Evolutionary conservation across 2,797 vertebrate species (phyloP), one percentile per base, ranked within the genome.

Genomic region (Schizopygopsis malacanthus): DNA sequence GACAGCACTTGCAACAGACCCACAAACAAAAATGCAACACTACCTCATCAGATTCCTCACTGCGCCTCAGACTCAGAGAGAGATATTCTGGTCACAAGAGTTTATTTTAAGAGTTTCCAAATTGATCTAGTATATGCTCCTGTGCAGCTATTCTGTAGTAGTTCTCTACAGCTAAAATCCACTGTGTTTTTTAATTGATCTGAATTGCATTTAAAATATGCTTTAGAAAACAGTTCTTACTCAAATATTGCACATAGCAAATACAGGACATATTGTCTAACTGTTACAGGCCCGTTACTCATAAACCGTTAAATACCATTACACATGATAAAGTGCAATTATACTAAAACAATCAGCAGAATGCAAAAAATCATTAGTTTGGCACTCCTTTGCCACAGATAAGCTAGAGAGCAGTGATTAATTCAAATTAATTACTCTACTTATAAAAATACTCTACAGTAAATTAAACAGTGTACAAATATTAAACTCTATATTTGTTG

Each of bases 361-460:
- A 88, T 89, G 75, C n/a, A 88, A 88, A 89, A 91, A 89, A 87
- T 88, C 78, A 89, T 84, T 37, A 85, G 89, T 87, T 92, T 91
- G 93, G 90, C 93, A 92, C 89, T 92, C 85, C 86, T 54, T 78
- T 90, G 91, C 78, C 72, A 89, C 90, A 91, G 93, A 95, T 94
- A 94, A 93, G 90, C 87, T 91, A 91, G 91, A 93, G 90, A 92
- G 91, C 93, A 90, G 93, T 94, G 95, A 95, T 95, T 96, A 94
- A 95, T 96, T 95, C 90, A 95, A 94, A 95, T 95, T 94, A 96
- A 95, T 96, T 95, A 95, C 95, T 96, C 94, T 93, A 94, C 92
- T 95, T 95, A 95, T 87, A 39, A 89, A 92, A 93, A 88, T 88
- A 93, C 93, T 94, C 90, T 88, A 91, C 87, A 91, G 90, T 90